These are phyloP conservation scores for Phlogophora meticulosa DNA, from an alignment of 2,888 invertebrate genomes.

Conservation along the genomic window DNA sequence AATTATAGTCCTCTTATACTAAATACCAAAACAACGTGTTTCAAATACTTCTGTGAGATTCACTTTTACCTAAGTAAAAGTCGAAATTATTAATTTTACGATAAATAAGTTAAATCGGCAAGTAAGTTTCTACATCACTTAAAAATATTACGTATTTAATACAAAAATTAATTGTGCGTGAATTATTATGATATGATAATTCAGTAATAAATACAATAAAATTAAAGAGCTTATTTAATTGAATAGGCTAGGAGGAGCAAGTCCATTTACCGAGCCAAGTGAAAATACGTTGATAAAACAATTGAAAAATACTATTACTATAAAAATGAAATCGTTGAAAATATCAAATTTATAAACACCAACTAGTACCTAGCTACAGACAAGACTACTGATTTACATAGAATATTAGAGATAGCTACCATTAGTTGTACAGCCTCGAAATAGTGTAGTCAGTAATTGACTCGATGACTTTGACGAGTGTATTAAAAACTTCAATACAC, in stretches of 20 bases:
- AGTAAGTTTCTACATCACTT: constrained; percentile 40
- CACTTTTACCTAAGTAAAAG: constrained; percentile 48
- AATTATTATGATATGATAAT: constrained; percentile 26
- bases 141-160: constrained; percentile 44
- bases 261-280: constrained; percentile 6
- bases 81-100: constrained; percentile 33
- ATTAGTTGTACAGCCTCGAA: constrained; percentile 58
- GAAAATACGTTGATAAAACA: constrained; percentile 11
- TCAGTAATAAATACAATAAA: constrained; percentile 1
- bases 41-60: constrained; percentile 52
- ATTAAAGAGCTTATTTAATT: constrained; percentile 12
- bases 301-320: constrained; percentile 6
- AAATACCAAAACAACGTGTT: constrained; percentile 23
- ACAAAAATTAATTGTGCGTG: constrained; percentile 50
- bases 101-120: constrained; percentile 40
- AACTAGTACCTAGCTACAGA: constrained; percentile 50
- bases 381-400: constrained; percentile 49
- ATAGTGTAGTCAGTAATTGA: constrained; percentile 60
- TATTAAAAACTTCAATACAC: constrained; percentile 11
- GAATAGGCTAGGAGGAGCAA: background rate
- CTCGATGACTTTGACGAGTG: constrained; percentile 54
- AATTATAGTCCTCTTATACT: constrained; percentile 25
- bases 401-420: constrained; percentile 48
- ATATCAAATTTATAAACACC: constrained; percentile 40
- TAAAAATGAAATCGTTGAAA: constrained; percentile 29